These are phyloP conservation scores for Aquatica leii DNA, from an alignment of 2,888 invertebrate species.

Conservation along the genomic window DNA sequence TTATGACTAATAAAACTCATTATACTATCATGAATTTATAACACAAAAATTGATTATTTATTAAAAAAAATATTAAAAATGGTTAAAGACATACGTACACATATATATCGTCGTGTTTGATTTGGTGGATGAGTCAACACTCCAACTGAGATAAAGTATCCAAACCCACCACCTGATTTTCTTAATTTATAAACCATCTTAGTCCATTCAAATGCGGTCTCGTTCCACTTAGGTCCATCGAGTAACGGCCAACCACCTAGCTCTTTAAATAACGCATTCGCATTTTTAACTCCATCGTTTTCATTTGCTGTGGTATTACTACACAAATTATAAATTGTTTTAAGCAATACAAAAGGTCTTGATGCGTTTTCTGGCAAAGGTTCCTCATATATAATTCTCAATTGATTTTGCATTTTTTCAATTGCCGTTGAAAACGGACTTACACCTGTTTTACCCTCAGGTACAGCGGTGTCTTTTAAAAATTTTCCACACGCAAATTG, in stretches of 20 bases:
- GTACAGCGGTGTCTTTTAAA: conserved; percentile 73
- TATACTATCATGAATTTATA: no score
- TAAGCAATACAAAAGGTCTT: conserved; percentile 77
- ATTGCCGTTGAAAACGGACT: conserved; percentile 79
- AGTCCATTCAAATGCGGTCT: conserved; percentile 78
- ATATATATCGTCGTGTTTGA: no score
- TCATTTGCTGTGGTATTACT: conserved; percentile 88
- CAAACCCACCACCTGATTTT: conserved; percentile 65
- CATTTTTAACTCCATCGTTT: conserved; percentile 75
- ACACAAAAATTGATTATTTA: no score
- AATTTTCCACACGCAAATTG: conserved; percentile 77
- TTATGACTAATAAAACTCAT: no score
- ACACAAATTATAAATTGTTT: conserved; percentile 85
- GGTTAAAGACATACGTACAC: no score
- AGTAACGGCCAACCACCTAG: conserved; percentile 94
- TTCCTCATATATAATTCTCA: conserved; percentile 73
- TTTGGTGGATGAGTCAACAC: not conserved
- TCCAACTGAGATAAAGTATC: not conserved
- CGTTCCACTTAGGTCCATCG: conserved; percentile 78
- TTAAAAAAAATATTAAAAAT: no score
- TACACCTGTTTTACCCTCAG: conserved; percentile 82
- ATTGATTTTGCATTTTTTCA: conserved; percentile 77
- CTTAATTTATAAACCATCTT: conserved; percentile 84
- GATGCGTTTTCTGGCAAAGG: conserved; percentile 68
- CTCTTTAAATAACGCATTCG: conserved; percentile 72